phyloP scores from a whole-genome alignment of 2,888 invertebrate genomes.

The Archips crataeganus region DNA sequence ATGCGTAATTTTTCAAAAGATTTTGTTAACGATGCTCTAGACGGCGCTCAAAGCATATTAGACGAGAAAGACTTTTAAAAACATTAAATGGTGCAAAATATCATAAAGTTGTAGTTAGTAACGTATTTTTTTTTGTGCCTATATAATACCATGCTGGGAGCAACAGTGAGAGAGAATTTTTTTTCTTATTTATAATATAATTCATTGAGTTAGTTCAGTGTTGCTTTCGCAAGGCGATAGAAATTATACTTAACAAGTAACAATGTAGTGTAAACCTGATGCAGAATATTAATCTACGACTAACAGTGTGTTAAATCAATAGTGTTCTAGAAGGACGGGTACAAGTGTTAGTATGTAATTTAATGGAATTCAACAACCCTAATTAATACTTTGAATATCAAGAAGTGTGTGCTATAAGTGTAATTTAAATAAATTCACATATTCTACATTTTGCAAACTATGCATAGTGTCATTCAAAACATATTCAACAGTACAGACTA shows the following conservation, averaged over 20 bases:
- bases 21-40: neutral
- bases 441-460: constrained; percentile 21
- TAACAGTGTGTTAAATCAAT: neutral
- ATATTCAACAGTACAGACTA: constrained; percentile 38
- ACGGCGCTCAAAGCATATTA: neutral
- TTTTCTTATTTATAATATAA: neutral
- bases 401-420: constrained; percentile 4
- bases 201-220: neutral
- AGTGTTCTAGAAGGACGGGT: neutral
- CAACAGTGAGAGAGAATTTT: neutral
- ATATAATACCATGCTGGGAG: neutral
- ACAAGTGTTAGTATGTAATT: constrained; percentile 16
- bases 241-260: neutral
- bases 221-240: neutral
- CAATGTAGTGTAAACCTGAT: constrained; percentile 15
- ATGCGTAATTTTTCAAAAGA: neutral
- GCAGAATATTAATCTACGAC: neutral
- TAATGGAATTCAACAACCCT: constrained; percentile 3
- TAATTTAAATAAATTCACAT: constrained; percentile 4
- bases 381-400: constrained; percentile 3
- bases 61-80: constrained; percentile 26
- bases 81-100: constrained; percentile 25
- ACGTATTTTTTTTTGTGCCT: constrained; percentile 1
- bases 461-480: constrained; percentile 25
- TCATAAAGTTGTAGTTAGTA: constrained; percentile 9